Evolutionary conservation across 2,888 invertebrate genomes (phyloP).

Genomic region (Gnatocerus cornutus): DNA sequence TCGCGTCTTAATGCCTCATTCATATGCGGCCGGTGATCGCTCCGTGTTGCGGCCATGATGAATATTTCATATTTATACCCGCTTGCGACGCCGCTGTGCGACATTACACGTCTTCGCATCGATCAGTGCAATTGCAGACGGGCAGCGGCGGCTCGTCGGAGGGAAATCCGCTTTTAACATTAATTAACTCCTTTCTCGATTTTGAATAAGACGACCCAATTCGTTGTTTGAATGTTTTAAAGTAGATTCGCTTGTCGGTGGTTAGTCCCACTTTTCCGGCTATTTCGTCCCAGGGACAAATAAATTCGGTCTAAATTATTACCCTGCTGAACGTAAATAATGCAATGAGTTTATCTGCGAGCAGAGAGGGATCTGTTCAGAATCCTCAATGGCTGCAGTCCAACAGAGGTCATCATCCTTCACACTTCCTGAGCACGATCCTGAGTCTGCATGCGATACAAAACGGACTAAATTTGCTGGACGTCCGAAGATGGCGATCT

Average conservation of each 20-base stretch:
- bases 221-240: too few relatives aligned
- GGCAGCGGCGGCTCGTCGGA: slow-evolving; percentile 1
- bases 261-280: slow-evolving; percentile 24
- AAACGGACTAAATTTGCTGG: neutral
- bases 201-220: too few relatives aligned
- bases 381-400: slow-evolving; percentile 23
- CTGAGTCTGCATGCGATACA: slow-evolving; percentile 21
- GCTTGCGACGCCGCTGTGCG: slow-evolving; percentile 40
- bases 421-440: slow-evolving; percentile 33
- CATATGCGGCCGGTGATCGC: slow-evolving; percentile 66
- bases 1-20: slow-evolving; percentile 65
- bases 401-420: slow-evolving; percentile 38
- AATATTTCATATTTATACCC: slow-evolving; percentile 66
- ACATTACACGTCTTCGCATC: slow-evolving; percentile 42
- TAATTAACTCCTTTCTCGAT: too few relatives aligned
- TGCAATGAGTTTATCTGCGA: slow-evolving; percentile 27
- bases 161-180: too few relatives aligned
- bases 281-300: slow-evolving; percentile 25
- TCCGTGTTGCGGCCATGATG: slow-evolving; percentile 64
- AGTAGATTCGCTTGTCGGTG: too few relatives aligned
- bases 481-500: slow-evolving; percentile 13
- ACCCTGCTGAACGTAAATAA: slow-evolving; percentile 15
- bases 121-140: slow-evolving; percentile 45
- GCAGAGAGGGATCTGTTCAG: too few relatives aligned
- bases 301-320: slow-evolving; percentile 33